These are phyloP conservation scores for Eucriotettix oculatus DNA, from an alignment of 2,888 invertebrate genomes.

Conservation along the genomic window DNA sequence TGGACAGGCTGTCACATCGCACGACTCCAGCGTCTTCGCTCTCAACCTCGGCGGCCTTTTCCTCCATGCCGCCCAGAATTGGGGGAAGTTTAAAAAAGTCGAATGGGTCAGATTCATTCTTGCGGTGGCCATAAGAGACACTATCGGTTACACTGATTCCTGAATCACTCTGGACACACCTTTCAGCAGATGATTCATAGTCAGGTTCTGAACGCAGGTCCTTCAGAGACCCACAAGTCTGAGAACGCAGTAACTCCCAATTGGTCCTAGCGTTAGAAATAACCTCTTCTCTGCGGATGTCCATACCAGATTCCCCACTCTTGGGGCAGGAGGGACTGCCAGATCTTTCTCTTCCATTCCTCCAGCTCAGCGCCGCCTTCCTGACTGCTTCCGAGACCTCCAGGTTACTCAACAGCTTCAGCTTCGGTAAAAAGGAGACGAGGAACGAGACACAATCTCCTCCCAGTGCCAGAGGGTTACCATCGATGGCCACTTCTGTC, in stretches of 20 bases:
- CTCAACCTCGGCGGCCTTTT: conserved; percentile 15
- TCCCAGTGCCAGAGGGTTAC: conserved; percentile 65
- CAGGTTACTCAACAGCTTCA: conserved; percentile 58
- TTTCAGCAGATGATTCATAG: conserved; percentile 1
- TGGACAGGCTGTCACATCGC: conserved; percentile 46
- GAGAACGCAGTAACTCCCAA: conserved; percentile 63
- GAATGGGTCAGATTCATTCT: conserved; percentile 22
- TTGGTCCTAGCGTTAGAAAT: conserved; percentile 76
- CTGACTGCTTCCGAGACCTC: conserved; percentile 37
- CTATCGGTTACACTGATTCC: conserved; percentile 6
- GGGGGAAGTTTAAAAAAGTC: conserved; percentile 49
- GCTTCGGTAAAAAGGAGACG: conserved; percentile 60
- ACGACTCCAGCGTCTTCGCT: conserved; percentile 19
- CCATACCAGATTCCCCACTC: conserved; percentile 35
- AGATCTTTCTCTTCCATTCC: conserved; percentile 57
- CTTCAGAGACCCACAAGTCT: conserved; percentile 24
- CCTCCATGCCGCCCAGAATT: conserved; percentile 33
- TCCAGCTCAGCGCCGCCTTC: conserved; percentile 63
- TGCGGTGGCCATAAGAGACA: neutral
- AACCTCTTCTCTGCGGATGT: conserved; percentile 59
- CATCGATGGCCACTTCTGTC: conserved; percentile 71
- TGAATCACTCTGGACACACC: conserved; percentile 13
- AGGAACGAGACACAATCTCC: conserved; percentile 68
- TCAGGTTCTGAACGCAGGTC: conserved; percentile 6
- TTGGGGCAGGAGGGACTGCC: conserved; percentile 45